Conservation (phyloP, 2,888 invertebrate species). For the Priocnemis perturbator region DNA sequence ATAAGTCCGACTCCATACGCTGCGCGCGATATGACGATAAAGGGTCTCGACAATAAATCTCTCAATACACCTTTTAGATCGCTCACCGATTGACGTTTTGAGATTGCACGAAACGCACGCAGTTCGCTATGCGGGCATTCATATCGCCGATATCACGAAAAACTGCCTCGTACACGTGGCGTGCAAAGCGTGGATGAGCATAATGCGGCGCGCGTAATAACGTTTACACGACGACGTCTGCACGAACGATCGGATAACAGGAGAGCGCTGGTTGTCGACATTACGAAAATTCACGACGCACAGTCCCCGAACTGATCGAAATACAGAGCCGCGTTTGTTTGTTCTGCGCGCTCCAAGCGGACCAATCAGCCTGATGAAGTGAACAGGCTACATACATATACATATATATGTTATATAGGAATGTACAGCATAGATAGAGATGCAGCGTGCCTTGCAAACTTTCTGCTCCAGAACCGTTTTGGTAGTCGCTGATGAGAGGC, state of each 20-base stretch:
- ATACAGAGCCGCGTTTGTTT: conserved; percentile 17
- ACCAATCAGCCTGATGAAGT: conserved; percentile 50
- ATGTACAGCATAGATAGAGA: not conserved
- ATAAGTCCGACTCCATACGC: too few species aligned
- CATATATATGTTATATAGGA: conserved; percentile 14
- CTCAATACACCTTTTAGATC: too few species aligned
- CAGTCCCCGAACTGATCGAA: conserved; percentile 20
- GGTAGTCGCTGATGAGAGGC: conserved; percentile 41
- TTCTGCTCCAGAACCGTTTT: conserved; percentile 16
- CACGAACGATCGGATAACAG: not conserved
- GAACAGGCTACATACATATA: conserved; percentile 18
- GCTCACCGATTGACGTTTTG: too few species aligned
- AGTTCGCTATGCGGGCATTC: too few species aligned
- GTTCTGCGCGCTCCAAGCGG: conserved; percentile 14
- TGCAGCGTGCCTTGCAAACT: conserved; percentile 26
- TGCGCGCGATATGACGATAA: too few species aligned
- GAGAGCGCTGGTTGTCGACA: not conserved
- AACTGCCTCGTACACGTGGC: too few species aligned
- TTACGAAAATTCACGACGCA: conserved; percentile 33
- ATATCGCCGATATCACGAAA: too few species aligned
- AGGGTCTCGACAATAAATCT: too few species aligned
- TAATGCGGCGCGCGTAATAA: too few species aligned
- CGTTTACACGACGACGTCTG: not conserved
- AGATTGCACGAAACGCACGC: too few species aligned
- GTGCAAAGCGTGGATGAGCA: too few species aligned